phyloP scores from a whole-genome alignment of 2,113 vertebrate species.

The Ia io region DNA sequence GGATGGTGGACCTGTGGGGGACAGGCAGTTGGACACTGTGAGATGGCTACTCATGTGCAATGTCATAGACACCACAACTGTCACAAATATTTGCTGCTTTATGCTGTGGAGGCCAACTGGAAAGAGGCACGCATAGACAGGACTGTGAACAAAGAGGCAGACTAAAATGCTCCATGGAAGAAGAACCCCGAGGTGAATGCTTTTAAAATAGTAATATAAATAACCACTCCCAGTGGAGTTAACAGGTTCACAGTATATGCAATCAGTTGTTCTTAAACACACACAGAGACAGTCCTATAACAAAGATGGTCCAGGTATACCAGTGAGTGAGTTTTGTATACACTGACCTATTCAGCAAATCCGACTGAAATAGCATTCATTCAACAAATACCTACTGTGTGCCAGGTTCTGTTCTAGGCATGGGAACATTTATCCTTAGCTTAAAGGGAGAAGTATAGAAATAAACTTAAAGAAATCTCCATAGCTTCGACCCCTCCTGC shows the following conservation, averaged over 20 bases:
- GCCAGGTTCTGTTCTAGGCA: neutral
- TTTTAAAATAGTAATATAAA: neutral
- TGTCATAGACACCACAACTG: fast-evolving
- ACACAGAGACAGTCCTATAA: neutral
- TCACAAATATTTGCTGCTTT: neutral
- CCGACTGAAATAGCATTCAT: neutral
- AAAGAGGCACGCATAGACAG: neutral
- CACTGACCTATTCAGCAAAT: neutral
- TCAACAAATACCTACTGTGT: neutral
- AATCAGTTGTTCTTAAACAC: neutral
- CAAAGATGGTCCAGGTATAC: neutral
- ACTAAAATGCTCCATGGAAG: neutral
- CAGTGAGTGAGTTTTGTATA: neutral
- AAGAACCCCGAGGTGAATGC: neutral
- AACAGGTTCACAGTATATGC: neutral
- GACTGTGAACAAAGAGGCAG: neutral
- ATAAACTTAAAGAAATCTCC: neutral
- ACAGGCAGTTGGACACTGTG: neutral
- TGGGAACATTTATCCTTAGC: neutral
- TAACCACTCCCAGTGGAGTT: neutral
- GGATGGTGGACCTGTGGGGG: conserved; percentile 89
- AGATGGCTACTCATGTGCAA: fast-evolving
- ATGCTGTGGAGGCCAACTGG: neutral
- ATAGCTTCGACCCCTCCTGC: neutral
- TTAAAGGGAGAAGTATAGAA: neutral